Conservation (phyloP, 2,888 invertebrate species). For the Zele albiditarsus region DNA sequence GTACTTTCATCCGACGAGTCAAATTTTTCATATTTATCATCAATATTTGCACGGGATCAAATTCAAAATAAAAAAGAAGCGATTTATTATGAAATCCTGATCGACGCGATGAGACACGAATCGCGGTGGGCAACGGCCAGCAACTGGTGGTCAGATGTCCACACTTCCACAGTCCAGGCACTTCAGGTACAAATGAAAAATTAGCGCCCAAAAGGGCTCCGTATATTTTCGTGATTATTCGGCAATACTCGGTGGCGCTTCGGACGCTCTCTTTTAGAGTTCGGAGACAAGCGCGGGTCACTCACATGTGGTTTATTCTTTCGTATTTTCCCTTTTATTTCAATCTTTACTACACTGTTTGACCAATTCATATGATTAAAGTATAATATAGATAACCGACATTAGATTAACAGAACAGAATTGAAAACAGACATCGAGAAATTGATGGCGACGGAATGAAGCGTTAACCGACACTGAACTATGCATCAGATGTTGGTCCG, state of each 20-base stretch:
- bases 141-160: neutral
- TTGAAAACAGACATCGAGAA: neutral
- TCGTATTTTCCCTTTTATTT: too few relatives aligned
- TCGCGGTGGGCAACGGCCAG: neutral
- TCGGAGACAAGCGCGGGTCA: neutral
- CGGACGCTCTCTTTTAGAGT: neutral
- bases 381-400: too few relatives aligned
- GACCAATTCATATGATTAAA: too few relatives aligned
- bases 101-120: neutral
- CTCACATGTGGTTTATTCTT: neutral
- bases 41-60: neutral
- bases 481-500: neutral
- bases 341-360: too few relatives aligned
- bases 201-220: neutral
- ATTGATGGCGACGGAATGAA: conserved; percentile 48
- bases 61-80: neutral
- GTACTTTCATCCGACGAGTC: neutral
- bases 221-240: neutral
- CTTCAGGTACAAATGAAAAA: neutral
- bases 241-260: neutral
- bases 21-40: neutral
- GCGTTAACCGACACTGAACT: conserved; percentile 49
- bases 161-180: too few relatives aligned
- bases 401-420: too few relatives aligned
- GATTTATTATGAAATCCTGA: neutral